Conservation (phyloP, 2,113 vertebrate genomes). For the Elephas maximus region DNA sequence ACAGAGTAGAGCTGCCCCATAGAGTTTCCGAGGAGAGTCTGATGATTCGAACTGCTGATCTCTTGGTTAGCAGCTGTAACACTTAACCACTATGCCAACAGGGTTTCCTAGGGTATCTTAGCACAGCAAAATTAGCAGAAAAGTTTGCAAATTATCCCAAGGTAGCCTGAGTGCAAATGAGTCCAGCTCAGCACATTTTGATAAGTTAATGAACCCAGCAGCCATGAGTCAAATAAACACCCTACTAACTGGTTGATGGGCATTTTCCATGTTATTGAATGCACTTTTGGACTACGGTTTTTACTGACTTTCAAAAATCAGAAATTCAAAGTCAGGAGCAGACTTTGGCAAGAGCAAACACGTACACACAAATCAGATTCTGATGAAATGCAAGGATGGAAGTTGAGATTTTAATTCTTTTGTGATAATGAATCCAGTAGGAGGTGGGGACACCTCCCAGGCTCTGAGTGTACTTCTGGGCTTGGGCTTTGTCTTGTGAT, state of each 20-base stretch:
- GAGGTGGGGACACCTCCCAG: background rate
- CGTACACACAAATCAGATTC: background rate
- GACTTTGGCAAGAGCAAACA: slow-evolving; percentile 60
- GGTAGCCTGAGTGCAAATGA: background rate
- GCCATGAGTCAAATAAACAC: slow-evolving; percentile 35
- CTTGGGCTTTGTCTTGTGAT: slow-evolving; percentile 59
- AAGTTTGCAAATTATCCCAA: background rate
- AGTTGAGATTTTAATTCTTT: slow-evolving; percentile 31
- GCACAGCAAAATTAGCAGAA: background rate
- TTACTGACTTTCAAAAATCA: slow-evolving; percentile 42
- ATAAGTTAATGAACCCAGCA: slow-evolving; percentile 6
- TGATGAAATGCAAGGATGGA: slow-evolving; percentile 3
- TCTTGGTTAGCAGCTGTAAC: too few relatives aligned
- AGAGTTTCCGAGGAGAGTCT: too few relatives aligned
- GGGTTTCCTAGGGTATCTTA: background rate
- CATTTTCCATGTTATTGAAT: background rate
- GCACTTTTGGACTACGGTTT: background rate
- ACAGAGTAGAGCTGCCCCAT: too few relatives aligned
- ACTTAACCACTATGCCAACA: too few relatives aligned
- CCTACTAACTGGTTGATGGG: background rate
- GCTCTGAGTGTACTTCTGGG: background rate
- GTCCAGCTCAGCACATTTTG: background rate
- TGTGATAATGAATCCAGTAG: slow-evolving; percentile 46
- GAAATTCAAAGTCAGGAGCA: slow-evolving; percentile 55
- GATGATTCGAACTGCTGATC: too few relatives aligned